Evolutionary conservation across 2,888 invertebrate species (phyloP), one percentile per base, ranked within the genome.

Genomic region (Tetrapedia diversipes): DNA sequence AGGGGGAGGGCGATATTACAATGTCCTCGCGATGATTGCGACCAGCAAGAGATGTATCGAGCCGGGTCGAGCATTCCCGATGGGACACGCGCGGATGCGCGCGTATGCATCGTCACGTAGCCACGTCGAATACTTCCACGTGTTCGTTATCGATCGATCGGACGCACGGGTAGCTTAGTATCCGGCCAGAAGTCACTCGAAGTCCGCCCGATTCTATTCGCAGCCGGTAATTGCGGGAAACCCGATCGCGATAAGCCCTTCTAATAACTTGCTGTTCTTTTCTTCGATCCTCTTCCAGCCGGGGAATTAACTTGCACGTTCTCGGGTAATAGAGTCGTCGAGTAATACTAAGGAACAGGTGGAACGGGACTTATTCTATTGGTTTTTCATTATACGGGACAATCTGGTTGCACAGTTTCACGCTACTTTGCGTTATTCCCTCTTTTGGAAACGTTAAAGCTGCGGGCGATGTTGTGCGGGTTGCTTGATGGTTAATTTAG

Each of bases 131-230:
- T 79, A 72, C 67, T 79, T 77, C 67, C 78, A 77, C 77, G 78
- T 60, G 77, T 72, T 59, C 77, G 77, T 79, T 79, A 77, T 79
- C 72, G 77, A 76, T 64, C 57, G 78, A 79, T 72, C 77, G 77
- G 57, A 59, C 77, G 78, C 66, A 66, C 71, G 78, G 59, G 63
- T 72, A 79, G 66, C 66, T 67, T 61, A 72, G 78, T 68, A 79
- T 77, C 72, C 78, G 71, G 77, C 67, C 61, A 72, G 72, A 67
- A 79, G 67, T 79, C 77, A 68, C 45, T 65, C 37, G 45, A 45
- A 51, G 57, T 67, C 45, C 63, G 34, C 29, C n/a, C 49, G 76
- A 67, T 74, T 61, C 74, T 45, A 53, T 64, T 71, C 41, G 27
- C 34, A n/a, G 45, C 22, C 60, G 43, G 32, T 14, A 43, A 45